Percentiles rank a stretch among this genome's conserved stretches.
These are phyloP conservation scores for Coptotermes formosanus DNA, from an alignment of 1,140 invertebrate species.

Conservation along the genomic window DNA sequence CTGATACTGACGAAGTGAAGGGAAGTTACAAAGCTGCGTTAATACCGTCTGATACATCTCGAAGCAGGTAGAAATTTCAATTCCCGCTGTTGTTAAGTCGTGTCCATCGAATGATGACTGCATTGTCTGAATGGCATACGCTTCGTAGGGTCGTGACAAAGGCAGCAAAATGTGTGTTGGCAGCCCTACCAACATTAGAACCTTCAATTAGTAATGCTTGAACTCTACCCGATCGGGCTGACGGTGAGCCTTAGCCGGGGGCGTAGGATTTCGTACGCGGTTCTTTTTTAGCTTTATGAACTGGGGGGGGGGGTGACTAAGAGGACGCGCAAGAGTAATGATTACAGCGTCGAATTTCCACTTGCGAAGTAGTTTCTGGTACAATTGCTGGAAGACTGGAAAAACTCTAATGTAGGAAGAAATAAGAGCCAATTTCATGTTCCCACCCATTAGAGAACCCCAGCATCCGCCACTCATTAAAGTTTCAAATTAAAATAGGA, in stretches of 20 bases:
- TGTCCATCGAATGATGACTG: not conserved
- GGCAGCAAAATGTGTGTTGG: not conserved
- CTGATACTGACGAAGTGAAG: slow-evolving; percentile 1
- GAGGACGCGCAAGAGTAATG: not conserved
- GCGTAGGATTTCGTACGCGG: not conserved
- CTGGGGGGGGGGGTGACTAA: too few species aligned
- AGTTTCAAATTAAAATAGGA: slow-evolving; percentile 16
- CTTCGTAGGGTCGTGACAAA: not conserved
- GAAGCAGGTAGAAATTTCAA: slow-evolving; percentile 16
- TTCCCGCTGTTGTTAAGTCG: not conserved
- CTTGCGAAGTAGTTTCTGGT: not conserved
- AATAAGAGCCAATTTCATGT: slow-evolving; percentile 8
- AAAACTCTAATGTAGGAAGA: not conserved
- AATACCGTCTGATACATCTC: not conserved
- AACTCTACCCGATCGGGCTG: not conserved
- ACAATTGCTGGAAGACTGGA: not conserved
- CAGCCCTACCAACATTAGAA: not conserved
- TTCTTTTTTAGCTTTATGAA: too few species aligned
- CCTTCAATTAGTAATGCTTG: slow-evolving; percentile 1
- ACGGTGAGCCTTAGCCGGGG: not conserved
- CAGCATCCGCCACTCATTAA: not conserved
- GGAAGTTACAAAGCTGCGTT: too few species aligned
- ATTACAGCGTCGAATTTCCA: not conserved
- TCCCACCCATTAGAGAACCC: not conserved
- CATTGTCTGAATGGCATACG: not conserved